Evolutionary conservation across 2,888 invertebrate species (phyloP).

Genomic region (Agonopterix alstromeriana): DNA sequence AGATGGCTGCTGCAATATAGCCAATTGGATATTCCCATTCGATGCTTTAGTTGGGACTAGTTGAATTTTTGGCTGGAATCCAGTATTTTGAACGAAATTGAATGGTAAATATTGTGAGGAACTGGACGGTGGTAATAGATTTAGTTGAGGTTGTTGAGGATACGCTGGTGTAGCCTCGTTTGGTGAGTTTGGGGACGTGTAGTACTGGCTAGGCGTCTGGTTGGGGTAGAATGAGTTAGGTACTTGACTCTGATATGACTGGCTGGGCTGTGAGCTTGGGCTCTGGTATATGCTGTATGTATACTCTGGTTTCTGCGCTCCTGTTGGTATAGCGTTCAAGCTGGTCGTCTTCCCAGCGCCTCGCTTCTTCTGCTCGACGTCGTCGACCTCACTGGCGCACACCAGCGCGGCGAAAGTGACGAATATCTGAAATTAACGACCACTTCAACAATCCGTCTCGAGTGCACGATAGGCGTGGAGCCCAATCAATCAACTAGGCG

Average conservation of each 20-base stretch:
- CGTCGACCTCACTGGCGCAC: constrained; percentile 52
- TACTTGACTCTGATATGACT: constrained; percentile 46
- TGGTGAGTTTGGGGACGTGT: constrained; percentile 32
- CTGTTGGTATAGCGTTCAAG: constrained; percentile 57
- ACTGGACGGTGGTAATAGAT: constrained; percentile 35
- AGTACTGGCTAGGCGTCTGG: constrained; percentile 51
- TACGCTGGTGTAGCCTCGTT: constrained; percentile 27
- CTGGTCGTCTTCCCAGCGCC: constrained; percentile 52
- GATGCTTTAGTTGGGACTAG: constrained; percentile 48
- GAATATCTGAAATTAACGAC: constrained; percentile 48
- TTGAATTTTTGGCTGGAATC: constrained; percentile 65
- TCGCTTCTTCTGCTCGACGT: constrained; percentile 62
- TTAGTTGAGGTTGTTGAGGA: constrained; percentile 38
- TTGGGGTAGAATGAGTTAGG: constrained; percentile 61
- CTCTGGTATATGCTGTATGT: constrained; percentile 60
- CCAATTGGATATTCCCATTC: constrained; percentile 51
- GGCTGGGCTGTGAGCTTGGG: constrained; percentile 28
- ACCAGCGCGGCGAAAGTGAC: constrained; percentile 48
- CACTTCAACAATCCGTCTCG: neutral
- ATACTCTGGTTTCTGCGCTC: constrained; percentile 65
- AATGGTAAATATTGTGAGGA: constrained; percentile 54
- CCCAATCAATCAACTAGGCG: constrained; percentile 32
- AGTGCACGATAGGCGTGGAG: constrained; percentile 22
- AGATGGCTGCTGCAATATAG: constrained; percentile 45
- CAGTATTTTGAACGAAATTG: constrained; percentile 57